A percentile compares a stretch with the other conserved stretches of the same genome.
Evolutionary conservation across 2,888 invertebrate species (phyloP).

Genomic region (Griposia aprilina): DNA sequence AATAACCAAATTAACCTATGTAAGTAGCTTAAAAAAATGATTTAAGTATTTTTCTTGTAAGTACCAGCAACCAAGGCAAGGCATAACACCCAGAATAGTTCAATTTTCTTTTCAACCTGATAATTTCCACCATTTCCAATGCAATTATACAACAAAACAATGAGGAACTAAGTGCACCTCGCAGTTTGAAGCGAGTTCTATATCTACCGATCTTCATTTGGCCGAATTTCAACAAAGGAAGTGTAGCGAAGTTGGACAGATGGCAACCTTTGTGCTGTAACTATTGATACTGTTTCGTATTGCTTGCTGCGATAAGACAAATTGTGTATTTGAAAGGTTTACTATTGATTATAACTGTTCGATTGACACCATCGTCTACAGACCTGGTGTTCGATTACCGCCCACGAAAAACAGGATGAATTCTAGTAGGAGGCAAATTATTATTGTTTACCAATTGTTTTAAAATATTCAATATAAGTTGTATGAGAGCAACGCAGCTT

Average conservation of each 20-base stretch:
- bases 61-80: not conserved
- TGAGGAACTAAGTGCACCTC: not conserved
- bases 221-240: slow-evolving; percentile 13
- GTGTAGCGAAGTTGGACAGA: slow-evolving; percentile 24
- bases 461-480: too few species aligned
- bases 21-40: not conserved
- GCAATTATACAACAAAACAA: slow-evolving; percentile 22
- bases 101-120: not conserved
- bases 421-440: too few species aligned
- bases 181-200: slow-evolving; percentile 25
- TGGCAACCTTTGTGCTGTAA: not conserved
- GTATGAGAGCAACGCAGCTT: too few species aligned
- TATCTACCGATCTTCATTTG: slow-evolving; percentile 25
- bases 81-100: not conserved
- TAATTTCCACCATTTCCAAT: not conserved
- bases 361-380: too few species aligned
- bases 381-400: too few species aligned
- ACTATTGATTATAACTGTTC: not conserved
- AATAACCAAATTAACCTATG: not conserved
- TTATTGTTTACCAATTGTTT: too few species aligned
- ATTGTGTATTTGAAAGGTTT: not conserved
- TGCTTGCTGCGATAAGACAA: not conserved
- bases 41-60: not conserved
- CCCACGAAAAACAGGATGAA: too few species aligned
- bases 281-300: slow-evolving; percentile 10